A percentile compares a stretch with the other conserved stretches of the same genome.
Conservation (phyloP, 2,113 vertebrate genomes). For the Ciconia maguari region DNA sequence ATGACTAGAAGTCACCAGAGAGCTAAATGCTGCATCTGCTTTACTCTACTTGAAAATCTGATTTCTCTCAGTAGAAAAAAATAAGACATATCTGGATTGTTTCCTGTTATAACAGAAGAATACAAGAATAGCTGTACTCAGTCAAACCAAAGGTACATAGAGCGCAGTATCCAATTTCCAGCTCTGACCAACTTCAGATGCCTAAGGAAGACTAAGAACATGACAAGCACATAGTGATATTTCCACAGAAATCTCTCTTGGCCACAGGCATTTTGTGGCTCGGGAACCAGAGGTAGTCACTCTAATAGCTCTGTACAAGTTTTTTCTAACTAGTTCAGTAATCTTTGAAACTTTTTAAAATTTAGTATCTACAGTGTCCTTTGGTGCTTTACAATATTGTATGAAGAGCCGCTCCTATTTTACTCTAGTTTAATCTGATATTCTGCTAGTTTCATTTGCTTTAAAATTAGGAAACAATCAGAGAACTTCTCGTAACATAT, state of each 20-base stretch:
- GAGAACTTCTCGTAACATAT: neutral
- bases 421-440: neutral
- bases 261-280: conserved; percentile 52
- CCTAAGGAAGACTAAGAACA: neutral
- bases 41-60: neutral
- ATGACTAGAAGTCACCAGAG: neutral
- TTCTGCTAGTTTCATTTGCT: neutral
- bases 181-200: conserved; percentile 3
- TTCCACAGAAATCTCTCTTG: conserved; percentile 10
- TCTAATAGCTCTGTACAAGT: neutral
- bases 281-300: neutral
- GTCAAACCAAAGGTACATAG: conserved; percentile 9
- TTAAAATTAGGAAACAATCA: neutral
- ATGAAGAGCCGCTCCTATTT: neutral
- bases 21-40: neutral
- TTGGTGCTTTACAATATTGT: neutral
- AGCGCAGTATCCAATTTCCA: neutral
- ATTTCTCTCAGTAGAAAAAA: neutral
- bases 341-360: neutral
- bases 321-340: neutral
- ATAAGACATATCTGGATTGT: neutral
- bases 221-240: neutral
- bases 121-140: neutral
- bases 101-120: neutral
- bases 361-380: neutral